Conservation (phyloP, 2,797 vertebrate species). For the Sphenodon punctatus region DNA sequence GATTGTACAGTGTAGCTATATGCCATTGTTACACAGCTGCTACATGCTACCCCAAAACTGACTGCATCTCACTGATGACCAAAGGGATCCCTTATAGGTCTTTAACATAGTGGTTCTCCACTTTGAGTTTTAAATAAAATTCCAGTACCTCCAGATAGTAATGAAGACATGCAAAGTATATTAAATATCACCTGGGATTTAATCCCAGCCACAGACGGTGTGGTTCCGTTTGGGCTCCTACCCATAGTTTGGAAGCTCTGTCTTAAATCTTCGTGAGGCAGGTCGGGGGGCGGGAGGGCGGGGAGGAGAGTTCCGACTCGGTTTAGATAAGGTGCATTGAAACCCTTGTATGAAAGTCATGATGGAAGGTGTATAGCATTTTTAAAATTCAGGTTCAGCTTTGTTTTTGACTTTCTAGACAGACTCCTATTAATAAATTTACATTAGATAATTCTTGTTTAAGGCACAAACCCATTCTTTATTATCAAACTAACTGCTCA, state of each 20-base stretch:
- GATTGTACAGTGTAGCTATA: not conserved
- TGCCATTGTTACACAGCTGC: not conserved
- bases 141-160: too few species aligned
- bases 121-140: too few species aligned
- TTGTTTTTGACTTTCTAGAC: not conserved
- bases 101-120: too few species aligned
- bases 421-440: not conserved
- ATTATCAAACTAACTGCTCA: not conserved
- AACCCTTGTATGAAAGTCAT: not conserved
- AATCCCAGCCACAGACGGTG: too few species aligned
- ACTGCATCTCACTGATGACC: not conserved
- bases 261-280: too few species aligned
- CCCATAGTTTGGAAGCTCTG: too few species aligned
- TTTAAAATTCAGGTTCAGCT: not conserved
- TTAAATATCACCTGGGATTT: too few species aligned
- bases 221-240: too few species aligned
- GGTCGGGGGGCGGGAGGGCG: too few species aligned
- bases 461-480: not conserved
- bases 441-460: not conserved
- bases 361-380: not conserved
- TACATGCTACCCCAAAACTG: not conserved
- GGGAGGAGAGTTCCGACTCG: too few species aligned
- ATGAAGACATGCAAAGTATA: too few species aligned
- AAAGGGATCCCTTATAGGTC: not conserved
- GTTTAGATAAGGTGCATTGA: not conserved